Evolutionary conservation across 2,113 vertebrate species (phyloP).

Genomic region (Hypanus sabinus): DNA sequence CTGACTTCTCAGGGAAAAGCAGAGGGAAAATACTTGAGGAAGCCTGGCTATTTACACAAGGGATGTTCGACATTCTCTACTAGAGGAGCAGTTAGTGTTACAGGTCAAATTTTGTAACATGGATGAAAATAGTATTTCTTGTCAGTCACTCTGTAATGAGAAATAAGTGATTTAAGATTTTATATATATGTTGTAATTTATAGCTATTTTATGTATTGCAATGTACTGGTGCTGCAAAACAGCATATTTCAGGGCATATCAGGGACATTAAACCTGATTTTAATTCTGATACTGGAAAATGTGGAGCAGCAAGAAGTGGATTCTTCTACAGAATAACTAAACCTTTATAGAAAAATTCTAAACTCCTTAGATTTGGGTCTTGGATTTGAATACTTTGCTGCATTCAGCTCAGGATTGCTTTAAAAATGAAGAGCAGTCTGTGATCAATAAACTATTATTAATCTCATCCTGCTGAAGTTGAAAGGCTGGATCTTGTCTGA

Average conservation of each 20-base stretch:
- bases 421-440: too few relatives aligned
- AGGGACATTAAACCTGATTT: too few relatives aligned
- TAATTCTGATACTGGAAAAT: conserved; percentile 46
- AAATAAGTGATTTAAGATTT: conserved; percentile 4
- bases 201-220: too few relatives aligned
- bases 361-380: background rate
- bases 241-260: too few relatives aligned
- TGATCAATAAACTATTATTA: background rate
- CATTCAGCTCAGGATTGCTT: too few relatives aligned
- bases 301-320: conserved; percentile 59
- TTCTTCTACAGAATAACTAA: background rate
- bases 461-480: background rate
- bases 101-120: conserved; percentile 64
- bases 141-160: conserved; percentile 72
- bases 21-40: background rate
- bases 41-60: background rate
- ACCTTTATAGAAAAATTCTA: background rate
- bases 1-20: background rate
- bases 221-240: too few relatives aligned
- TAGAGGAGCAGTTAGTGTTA: conserved; percentile 47
- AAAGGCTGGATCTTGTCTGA: too few relatives aligned
- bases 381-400: too few relatives aligned
- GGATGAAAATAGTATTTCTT: conserved; percentile 71
- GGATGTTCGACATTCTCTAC: conserved; percentile 16
- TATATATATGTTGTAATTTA: too few relatives aligned